Evolutionary conservation across 2,797 vertebrate species (phyloP).

Genomic region (Epinephelus coioides): DNA sequence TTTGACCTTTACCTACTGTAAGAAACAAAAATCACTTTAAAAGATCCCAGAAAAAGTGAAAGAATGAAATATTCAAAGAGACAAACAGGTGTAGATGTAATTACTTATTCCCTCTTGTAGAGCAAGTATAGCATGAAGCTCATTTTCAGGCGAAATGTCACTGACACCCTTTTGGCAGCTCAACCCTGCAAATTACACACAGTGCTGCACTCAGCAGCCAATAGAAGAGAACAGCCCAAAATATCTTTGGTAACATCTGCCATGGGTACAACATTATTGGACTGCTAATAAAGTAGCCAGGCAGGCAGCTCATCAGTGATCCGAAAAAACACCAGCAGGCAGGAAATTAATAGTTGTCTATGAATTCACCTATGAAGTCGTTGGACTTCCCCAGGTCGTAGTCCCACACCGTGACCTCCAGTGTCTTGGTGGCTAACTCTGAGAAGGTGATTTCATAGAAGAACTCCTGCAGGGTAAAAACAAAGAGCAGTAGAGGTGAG

Average conservation of each 20-base stretch:
- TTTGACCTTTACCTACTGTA: not conserved
- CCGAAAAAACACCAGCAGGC: not conserved
- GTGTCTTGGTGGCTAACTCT: constrained; percentile 88
- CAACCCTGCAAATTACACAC: constrained; percentile 39
- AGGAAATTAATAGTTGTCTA: not conserved
- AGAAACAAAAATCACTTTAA: constrained; percentile 1
- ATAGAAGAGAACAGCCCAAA: constrained; percentile 40
- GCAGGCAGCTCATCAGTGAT: constrained; percentile 4
- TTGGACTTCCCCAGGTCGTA: constrained; percentile 93
- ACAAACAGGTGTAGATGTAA: constrained; percentile 3
- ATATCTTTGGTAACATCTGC: constrained; percentile 54
- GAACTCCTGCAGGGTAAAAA: constrained; percentile 85
- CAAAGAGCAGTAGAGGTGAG: not conserved
- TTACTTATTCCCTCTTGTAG: not conserved
- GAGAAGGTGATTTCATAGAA: constrained; percentile 91
- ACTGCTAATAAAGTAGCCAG: constrained; percentile 3
- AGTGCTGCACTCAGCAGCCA: not conserved
- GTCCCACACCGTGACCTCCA: constrained; percentile 94
- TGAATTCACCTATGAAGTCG: constrained; percentile 90
- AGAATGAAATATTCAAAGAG: constrained; percentile 3
- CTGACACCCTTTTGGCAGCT: constrained; percentile 15
- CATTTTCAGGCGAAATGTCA: constrained; percentile 41
- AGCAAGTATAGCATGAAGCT: constrained; percentile 6
- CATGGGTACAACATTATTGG: constrained; percentile 12
- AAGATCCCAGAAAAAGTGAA: not conserved